Evolutionary conservation across 35 echinoderm and acorn worm species (phyloP), one percentile per base, ranked within the genome.

Genomic region (Apostichopus californicus): DNA sequence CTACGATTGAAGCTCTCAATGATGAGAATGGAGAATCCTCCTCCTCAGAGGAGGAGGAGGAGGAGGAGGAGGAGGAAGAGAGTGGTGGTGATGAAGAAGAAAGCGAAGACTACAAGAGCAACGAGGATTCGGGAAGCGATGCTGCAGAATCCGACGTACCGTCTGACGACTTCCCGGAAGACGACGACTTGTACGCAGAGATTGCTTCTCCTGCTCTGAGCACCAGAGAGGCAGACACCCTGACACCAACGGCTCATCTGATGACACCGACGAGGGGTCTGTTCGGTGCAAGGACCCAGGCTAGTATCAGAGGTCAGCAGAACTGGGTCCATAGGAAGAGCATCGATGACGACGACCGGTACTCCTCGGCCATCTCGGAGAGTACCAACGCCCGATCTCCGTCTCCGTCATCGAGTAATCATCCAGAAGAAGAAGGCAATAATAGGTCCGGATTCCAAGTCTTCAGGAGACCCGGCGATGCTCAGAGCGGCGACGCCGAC

Each of bases 201-300:
- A 94, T 98, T n/a, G 92, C 92, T 57, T 98, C 96, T 6, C 96
- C 96, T 0, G 94, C 90, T 5, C 84, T 98, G 4, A 98, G 96
- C 57, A 95, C 96, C 34, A 92, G 94, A 23, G 96, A 98, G 93
- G 96, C 96, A 14, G 96, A 98, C 60, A 92, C 94, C 5, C 80
- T 98, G 65, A 95, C 95, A 53, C 95, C 95, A 0, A 97, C 95
- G 55, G 90, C 95, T 24, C 91, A 97, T 78, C 78, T 97, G 57
- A 83, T 77, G 17, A 95, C 91, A 46, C 94, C 91, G 5, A 93
- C 91, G 0, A 88, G 94, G 21, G 87, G 91, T 11, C 4, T 94
- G 20, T 83, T 95, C 18, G 55, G 70, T 10, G 13, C 11, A 6
- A 83, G 92, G 78, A 21, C 78, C 55, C 92, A 68, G 86, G 84